Conservation (phyloP, 2,797 vertebrate genomes). For the Enteromius afrohamiltoni region DNA sequence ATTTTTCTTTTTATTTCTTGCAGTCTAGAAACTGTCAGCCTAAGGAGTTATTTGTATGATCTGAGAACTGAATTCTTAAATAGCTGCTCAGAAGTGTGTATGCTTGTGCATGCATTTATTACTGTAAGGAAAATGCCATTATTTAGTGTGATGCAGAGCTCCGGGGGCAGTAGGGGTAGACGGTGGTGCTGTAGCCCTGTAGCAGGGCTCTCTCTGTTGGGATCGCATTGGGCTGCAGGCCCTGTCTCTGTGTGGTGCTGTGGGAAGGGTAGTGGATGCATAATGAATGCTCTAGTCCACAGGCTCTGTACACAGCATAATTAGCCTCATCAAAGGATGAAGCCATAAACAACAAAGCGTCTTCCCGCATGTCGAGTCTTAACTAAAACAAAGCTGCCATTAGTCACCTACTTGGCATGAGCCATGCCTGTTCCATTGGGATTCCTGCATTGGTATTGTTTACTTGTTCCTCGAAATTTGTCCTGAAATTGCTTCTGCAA, state of each 20-base stretch:
- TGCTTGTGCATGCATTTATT: slow-evolving; percentile 34
- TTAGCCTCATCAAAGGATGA: slow-evolving; percentile 76
- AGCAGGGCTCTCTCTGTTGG: slow-evolving; percentile 72
- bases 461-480: neutral
- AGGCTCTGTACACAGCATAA: slow-evolving; percentile 78
- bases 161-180: slow-evolving; percentile 55
- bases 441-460: neutral
- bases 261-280: slow-evolving; percentile 67
- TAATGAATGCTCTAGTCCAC: slow-evolving; percentile 78
- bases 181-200: slow-evolving; percentile 69
- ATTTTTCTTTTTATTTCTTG: slow-evolving; percentile 6
- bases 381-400: slow-evolving; percentile 72
- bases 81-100: slow-evolving; percentile 29
- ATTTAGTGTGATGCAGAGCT: slow-evolving; percentile 54
- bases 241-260: slow-evolving; percentile 65
- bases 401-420: slow-evolving; percentile 24
- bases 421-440: neutral
- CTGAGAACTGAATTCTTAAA: slow-evolving; percentile 46
- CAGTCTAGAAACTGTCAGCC: slow-evolving; percentile 14
- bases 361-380: slow-evolving; percentile 66
- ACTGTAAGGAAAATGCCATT: slow-evolving; percentile 32
- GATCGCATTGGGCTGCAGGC: slow-evolving; percentile 72
- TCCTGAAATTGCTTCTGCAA: neutral
- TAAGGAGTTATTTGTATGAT: slow-evolving; percentile 40
- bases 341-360: slow-evolving; percentile 64